These are phyloP conservation scores for Silvanus unidentatus DNA, from an alignment of 2,888 invertebrate species.

Conservation along the genomic window DNA sequence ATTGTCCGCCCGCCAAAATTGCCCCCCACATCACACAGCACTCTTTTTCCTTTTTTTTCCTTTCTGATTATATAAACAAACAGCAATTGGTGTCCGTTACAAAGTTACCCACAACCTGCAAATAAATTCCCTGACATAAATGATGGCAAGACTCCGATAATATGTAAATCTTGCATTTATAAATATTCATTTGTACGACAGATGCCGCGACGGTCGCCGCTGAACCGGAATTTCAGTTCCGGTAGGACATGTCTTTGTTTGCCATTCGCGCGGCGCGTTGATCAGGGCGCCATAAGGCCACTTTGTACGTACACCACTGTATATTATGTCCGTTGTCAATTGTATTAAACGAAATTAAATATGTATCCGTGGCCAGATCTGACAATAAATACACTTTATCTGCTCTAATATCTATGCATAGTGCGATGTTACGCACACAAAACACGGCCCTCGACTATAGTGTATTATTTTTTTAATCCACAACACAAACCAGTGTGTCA, in stretches of 20 bases:
- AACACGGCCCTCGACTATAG: conserved; percentile 18
- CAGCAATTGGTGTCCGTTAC: conserved; percentile 22
- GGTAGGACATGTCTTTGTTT: conserved; percentile 40
- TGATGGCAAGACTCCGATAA: conserved; percentile 36
- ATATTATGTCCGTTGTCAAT: conserved; percentile 34
- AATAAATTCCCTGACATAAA: conserved; percentile 29
- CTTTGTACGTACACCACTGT: neutral
- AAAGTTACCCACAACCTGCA: conserved; percentile 30
- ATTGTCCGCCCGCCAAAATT: no score
- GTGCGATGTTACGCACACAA: conserved; percentile 22
- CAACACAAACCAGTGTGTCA: conserved; percentile 15
- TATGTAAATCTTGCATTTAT: conserved; percentile 40
- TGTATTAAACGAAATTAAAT: conserved; percentile 31
- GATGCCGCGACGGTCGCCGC: conserved; percentile 37
- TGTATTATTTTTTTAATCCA: conserved; percentile 33
- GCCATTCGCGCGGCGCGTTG: conserved; percentile 9
- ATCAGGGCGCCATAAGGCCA: conserved; percentile 29
- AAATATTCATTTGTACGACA: conserved; percentile 41
- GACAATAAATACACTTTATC: conserved; percentile 34
- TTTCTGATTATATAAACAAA: no score
- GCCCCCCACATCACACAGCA: no score
- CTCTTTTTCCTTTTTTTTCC: no score
- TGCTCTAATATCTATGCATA: conserved; percentile 28
- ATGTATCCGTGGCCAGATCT: conserved; percentile 36
- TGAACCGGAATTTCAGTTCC: conserved; percentile 46